These are phyloP conservation scores for Melanostoma mellinum DNA, from an alignment of 2,888 invertebrate species.

Conservation along the genomic window DNA sequence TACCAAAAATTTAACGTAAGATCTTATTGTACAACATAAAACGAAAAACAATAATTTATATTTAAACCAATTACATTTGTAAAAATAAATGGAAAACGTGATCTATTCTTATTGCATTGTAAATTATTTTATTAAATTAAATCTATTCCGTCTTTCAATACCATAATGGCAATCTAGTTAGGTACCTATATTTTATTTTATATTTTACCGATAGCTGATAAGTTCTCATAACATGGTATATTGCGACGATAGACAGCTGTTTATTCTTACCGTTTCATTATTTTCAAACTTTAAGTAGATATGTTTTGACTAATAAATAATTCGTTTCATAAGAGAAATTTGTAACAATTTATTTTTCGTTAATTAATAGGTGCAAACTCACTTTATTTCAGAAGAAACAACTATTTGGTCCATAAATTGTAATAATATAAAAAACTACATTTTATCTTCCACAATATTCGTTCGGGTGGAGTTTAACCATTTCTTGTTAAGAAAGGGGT, in stretches of 20 bases:
- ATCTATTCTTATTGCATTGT: conserved; percentile 29
- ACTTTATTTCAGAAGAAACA: too few relatives aligned
- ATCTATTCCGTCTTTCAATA: conserved; percentile 19
- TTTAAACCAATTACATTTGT: conserved; percentile 11
- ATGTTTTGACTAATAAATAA: conserved; percentile 34
- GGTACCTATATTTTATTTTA: conserved; percentile 29
- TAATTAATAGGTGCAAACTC: too few relatives aligned
- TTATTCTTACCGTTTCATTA: conserved; percentile 29
- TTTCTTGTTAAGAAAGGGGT: too few relatives aligned
- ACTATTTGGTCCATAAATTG: too few relatives aligned
- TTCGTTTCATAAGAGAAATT: conserved; percentile 24
- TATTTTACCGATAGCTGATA: conserved; percentile 14
- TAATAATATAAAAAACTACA: too few relatives aligned
- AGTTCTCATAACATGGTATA: conserved; percentile 9
- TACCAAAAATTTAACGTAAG: neutral
- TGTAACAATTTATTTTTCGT: neutral
- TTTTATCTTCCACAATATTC: too few relatives aligned
- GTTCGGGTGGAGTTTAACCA: too few relatives aligned
- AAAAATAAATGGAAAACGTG: conserved; percentile 17
- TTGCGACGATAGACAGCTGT: conserved; percentile 18
- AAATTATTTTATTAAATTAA: conserved; percentile 20
- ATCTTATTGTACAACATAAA: conserved; percentile 5
- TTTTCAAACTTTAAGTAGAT: conserved; percentile 29
- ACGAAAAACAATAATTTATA: neutral
- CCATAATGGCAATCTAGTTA: conserved; percentile 19